phyloP scores from a whole-genome alignment of 1,140 invertebrate species.

The Drosophila suzukii region DNA sequence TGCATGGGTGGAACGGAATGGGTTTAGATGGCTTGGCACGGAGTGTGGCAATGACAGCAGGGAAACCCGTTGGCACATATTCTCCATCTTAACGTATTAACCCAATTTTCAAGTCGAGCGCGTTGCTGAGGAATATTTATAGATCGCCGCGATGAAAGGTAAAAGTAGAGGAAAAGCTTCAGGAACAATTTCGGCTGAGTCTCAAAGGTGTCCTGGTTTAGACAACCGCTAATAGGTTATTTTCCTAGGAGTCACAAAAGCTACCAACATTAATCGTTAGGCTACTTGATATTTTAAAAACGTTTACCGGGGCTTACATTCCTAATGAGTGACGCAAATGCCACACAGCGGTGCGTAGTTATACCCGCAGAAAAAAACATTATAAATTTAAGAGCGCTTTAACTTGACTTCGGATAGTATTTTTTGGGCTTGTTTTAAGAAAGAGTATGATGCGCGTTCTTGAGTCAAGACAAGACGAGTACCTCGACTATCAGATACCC shows the following conservation, averaged over 20 bases:
- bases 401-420: no score
- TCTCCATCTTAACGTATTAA: conserved; percentile 74
- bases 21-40: conserved; percentile 13
- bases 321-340: not conserved
- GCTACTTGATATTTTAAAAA: conserved; percentile 17
- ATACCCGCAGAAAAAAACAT: no score
- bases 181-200: conserved; percentile 22
- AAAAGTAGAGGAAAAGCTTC: conserved; percentile 2
- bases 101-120: conserved; percentile 74
- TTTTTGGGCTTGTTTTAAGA: no score
- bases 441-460: no score
- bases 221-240: conserved; percentile 47
- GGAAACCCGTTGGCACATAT: conserved; percentile 40
- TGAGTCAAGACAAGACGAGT: no score
- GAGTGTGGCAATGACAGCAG: conserved; percentile 47
- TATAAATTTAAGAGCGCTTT: no score
- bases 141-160: conserved; percentile 4
- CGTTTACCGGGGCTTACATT: not conserved
- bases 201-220: conserved; percentile 21
- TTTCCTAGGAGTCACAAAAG: conserved; percentile 59
- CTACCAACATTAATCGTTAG: conserved; percentile 4
- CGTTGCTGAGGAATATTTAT: conserved; percentile 24
- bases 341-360: no score
- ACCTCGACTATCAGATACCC: no score
- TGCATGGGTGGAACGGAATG: conserved; percentile 14